These are phyloP conservation scores for Latheticus oryzae DNA, from an alignment of 2,888 invertebrate species.

Conservation along the genomic window DNA sequence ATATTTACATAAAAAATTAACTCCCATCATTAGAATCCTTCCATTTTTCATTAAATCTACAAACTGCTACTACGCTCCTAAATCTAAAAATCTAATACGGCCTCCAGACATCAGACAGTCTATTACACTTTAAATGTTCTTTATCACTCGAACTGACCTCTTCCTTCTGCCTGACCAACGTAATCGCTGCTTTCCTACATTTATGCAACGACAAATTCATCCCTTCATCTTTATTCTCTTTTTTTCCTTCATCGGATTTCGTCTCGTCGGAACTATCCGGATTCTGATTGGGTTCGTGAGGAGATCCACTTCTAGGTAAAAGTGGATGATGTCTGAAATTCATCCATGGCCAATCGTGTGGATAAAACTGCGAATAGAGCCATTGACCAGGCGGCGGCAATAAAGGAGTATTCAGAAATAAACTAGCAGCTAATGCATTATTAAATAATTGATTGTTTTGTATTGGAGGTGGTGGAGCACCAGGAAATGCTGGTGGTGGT, in stretches of 20 bases:
- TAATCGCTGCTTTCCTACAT: slow-evolving; percentile 61
- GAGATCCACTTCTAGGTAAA: slow-evolving; percentile 45
- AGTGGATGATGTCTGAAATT: slow-evolving; percentile 63
- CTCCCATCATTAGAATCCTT: slow-evolving; percentile 16
- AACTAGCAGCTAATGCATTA: slow-evolving; percentile 75
- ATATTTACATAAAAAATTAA: slow-evolving; percentile 14
- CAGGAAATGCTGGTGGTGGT: slow-evolving; percentile 62
- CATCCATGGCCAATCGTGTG: slow-evolving; percentile 78
- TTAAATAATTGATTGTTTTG: slow-evolving; percentile 67
- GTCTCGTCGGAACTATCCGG: slow-evolving; percentile 51
- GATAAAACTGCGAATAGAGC: slow-evolving; percentile 82
- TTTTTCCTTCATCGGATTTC: slow-evolving; percentile 38
- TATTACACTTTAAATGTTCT: slow-evolving; percentile 60
- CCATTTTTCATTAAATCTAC: slow-evolving; percentile 9
- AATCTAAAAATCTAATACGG: slow-evolving; percentile 70
- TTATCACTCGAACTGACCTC: slow-evolving; percentile 64
- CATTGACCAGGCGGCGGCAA: slow-evolving; percentile 82
- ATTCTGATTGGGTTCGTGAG: slow-evolving; percentile 52
- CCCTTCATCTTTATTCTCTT: slow-evolving; percentile 53
- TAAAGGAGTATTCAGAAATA: slow-evolving; percentile 80
- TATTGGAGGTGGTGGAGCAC: slow-evolving; percentile 61
- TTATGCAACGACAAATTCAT: slow-evolving; percentile 61
- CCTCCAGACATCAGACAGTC: slow-evolving; percentile 81
- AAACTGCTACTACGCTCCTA: slow-evolving; percentile 13
- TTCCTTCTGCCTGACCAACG: slow-evolving; percentile 62